Conservation (phyloP, 2,113 vertebrate genomes). For the Platysteira castanea region DNA sequence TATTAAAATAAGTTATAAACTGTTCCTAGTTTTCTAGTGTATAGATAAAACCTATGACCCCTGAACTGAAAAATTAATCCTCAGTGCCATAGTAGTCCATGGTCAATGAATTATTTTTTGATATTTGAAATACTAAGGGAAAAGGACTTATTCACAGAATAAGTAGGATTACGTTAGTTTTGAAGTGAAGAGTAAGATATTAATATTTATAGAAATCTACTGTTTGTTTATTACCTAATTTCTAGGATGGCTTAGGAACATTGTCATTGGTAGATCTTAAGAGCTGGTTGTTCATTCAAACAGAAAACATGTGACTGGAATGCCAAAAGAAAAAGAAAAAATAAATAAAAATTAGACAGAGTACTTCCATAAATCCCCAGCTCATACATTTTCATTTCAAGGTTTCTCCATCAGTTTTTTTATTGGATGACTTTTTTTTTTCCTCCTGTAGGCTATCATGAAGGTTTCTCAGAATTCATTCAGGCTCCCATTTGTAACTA, state of each 20-base stretch:
- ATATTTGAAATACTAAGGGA: not conserved
- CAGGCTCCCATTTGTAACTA: not conserved
- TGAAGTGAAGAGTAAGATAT: not conserved
- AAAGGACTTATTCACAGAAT: not conserved
- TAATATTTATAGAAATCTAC: not conserved
- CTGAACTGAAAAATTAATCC: not conserved
- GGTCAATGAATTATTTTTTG: not conserved
- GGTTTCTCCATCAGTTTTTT: not conserved
- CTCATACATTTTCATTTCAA: not conserved
- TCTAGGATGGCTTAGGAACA: not conserved
- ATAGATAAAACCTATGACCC: not conserved
- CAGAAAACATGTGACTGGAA: not conserved
- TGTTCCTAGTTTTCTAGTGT: not conserved
- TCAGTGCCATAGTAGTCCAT: not conserved
- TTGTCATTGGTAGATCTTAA: not conserved
- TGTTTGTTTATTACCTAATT: not conserved
- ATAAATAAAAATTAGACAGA: not conserved
- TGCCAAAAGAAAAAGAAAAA: not conserved
- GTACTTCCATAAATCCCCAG: not conserved
- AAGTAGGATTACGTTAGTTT: not conserved
- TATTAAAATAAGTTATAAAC: not conserved
- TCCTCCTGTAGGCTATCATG: not conserved
- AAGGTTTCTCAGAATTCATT: not conserved
- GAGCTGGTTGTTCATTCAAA: not conserved
- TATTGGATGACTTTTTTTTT: not conserved